Evolutionary conservation across 2,113 vertebrate species (phyloP), one percentile per base, ranked within the genome.

Genomic region (Macrotus californicus): DNA sequence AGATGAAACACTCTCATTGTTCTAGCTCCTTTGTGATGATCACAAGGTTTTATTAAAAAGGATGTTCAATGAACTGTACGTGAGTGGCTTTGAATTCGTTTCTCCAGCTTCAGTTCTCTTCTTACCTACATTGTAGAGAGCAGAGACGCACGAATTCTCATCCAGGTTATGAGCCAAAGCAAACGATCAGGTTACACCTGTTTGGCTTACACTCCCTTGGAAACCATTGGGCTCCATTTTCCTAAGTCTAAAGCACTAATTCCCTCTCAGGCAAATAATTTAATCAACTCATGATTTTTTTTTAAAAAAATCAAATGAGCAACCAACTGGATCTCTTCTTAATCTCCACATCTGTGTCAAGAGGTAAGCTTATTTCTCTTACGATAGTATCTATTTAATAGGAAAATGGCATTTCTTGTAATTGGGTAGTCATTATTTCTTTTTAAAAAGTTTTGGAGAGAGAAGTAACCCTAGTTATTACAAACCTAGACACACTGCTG

Each of bases 101-200:
- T 72, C 72, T 80, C 52, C 43, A 56, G 86, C 52, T 16, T 64
- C 34, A 9, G 24, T 94, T 98, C 89, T 92, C 89, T 96, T 26
- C 0, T 89, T 61, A 87, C 0, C 11, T 92, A 84, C 52, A 36
- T 50, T 95, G 87, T 87, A 91, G 94, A 94, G 77, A 97, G 73
- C 18, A 73, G 52, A 96, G 75, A 50, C 0, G 4, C 6, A 7
- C 92, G 94, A 89, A 87, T 91, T 96, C 72, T 93, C 50, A 82
- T 96, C 89, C 94, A 97, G 96, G 66, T 94, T 87, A 81, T 80
- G 91, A 95, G 95, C 69, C 90, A 93, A 94, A 97, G 97, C 88
- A 94, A 93, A 56, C 6, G 96, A 97, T 98, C 97, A 91, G 96
- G 97, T 98, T 98, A 97, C 98, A 97, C 94, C 95, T 54, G 34